phyloP scores from a whole-genome alignment of 2,113 vertebrate genomes.

The Toxotes jaculatrix region DNA sequence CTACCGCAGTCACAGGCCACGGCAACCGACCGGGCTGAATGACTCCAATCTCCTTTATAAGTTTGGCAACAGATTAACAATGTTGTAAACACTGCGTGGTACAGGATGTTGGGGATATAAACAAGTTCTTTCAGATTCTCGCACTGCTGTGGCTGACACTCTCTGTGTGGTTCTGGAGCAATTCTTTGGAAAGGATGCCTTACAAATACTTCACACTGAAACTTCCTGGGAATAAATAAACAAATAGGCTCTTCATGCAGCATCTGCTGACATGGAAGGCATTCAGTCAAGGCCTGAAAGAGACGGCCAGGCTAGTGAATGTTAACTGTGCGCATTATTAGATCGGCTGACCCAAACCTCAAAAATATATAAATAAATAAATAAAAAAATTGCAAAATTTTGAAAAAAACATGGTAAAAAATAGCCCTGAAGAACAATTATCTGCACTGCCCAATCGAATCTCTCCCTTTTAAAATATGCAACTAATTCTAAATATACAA shows the following conservation, averaged over 20 bases:
- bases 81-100: constrained; percentile 69
- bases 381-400: neutral
- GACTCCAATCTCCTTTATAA: constrained; percentile 70
- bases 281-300: constrained; percentile 70
- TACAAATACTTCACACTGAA: constrained; percentile 60
- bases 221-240: constrained; percentile 75
- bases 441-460: constrained; percentile 9
- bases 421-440: neutral
- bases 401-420: neutral
- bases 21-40: constrained; percentile 62
- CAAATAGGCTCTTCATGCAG: constrained; percentile 71
- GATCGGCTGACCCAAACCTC: constrained; percentile 59
- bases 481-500: constrained; percentile 44
- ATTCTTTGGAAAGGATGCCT: constrained; percentile 58
- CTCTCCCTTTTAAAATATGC: constrained; percentile 34
- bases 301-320: constrained; percentile 73
- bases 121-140: constrained; percentile 55
- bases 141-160: constrained; percentile 38
- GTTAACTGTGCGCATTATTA: constrained; percentile 73
- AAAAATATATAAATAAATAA: constrained; percentile 30
- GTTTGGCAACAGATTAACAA: constrained; percentile 74
- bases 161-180: constrained; percentile 47
- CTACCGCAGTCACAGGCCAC: constrained; percentile 60
- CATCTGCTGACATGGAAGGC: constrained; percentile 77
- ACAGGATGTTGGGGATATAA: constrained; percentile 60